Evolutionary conservation across 2,888 invertebrate species (phyloP).

Genomic region (Volucella bombylans): DNA sequence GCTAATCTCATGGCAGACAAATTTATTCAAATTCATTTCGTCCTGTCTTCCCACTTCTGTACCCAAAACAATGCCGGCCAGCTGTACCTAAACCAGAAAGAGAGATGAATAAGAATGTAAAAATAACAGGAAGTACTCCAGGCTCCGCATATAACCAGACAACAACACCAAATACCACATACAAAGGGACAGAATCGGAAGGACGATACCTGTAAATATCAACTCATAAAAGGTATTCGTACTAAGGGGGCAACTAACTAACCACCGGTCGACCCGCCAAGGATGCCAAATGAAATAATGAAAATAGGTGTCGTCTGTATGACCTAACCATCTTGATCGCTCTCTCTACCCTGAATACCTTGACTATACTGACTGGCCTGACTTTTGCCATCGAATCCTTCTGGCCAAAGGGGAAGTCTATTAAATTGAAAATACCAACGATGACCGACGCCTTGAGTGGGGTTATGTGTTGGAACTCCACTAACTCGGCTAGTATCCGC

Average conservation of each 20-base stretch:
- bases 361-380: slow-evolving; percentile 3
- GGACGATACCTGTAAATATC: slow-evolving; percentile 58
- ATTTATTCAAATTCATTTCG: slow-evolving; percentile 74
- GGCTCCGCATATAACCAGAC: slow-evolving; percentile 27
- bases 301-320: slow-evolving; percentile 60
- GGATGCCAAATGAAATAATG: slow-evolving; percentile 70
- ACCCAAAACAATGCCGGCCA: slow-evolving; percentile 49
- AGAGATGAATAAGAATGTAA: slow-evolving; percentile 17
- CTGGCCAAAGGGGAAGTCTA: slow-evolving; percentile 51
- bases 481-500: slow-evolving; percentile 32
- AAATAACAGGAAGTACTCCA: slow-evolving; percentile 32
- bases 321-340: slow-evolving; percentile 24
- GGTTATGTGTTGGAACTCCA: slow-evolving; percentile 31
- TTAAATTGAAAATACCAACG: slow-evolving; percentile 73
- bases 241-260: not conserved
- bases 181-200: slow-evolving; percentile 29
- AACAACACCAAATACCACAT: slow-evolving; percentile 40
- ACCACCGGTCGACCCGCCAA: slow-evolving; percentile 27
- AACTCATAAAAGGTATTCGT: slow-evolving; percentile 7
- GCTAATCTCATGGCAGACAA: slow-evolving; percentile 70
- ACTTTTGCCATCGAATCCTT: slow-evolving; percentile 48
- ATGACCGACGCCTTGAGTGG: slow-evolving; percentile 49
- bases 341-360: slow-evolving; percentile 26
- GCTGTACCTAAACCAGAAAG: slow-evolving; percentile 14
- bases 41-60: slow-evolving; percentile 35